Evolutionary conservation across 2,888 invertebrate genomes (phyloP), one percentile per base, ranked within the genome.

Genomic region (Cerceris ruficornis): DNA sequence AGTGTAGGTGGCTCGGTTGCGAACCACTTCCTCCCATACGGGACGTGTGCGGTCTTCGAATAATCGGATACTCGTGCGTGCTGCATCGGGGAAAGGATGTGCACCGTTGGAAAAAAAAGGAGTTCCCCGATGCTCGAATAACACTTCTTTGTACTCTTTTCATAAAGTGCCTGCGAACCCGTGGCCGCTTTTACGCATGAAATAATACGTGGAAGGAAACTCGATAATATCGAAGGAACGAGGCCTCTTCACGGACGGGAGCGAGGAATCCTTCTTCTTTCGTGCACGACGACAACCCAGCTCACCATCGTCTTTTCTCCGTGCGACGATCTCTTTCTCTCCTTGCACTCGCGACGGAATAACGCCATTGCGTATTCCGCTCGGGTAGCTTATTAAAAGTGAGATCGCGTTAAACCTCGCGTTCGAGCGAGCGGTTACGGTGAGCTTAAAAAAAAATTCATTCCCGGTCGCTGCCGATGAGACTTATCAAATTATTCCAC

Each of bases 11-110:
- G 85, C 71, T 83, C 83, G 84, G 81, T 82, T 83, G 86, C 82
- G 87, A 88, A 89, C 89, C 88, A 87, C 88, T 90, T 88, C 90
- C 88, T 88, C 88, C 82, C 87, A 28, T 28, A 28, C 28, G 85
- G 87, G 85, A 87, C 85, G 85, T 81, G 86, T 81, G 88, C 87
- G 89, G 89, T 90, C 88, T 89, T 88, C 85, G 88, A 88, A 89
- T 89, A 90, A 90, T 90, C 89, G 89, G 89, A 90, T 89, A 89
- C 89, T 87, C 90, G 88, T 88, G 89, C 85, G 84, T 81, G 79
- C 77, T 72, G 81, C 77, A 67, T 75, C 76, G 83, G 66, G 66
- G 77, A 81, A 83, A 82, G 82, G 81, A 85, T 84, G 80, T 80
- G 75, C 84, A 81, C 78, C 82, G 81, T 77, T 79, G 75, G 72